phyloP scores from a whole-genome alignment of 2,113 vertebrate species.

The Coptodon rendalli region DNA sequence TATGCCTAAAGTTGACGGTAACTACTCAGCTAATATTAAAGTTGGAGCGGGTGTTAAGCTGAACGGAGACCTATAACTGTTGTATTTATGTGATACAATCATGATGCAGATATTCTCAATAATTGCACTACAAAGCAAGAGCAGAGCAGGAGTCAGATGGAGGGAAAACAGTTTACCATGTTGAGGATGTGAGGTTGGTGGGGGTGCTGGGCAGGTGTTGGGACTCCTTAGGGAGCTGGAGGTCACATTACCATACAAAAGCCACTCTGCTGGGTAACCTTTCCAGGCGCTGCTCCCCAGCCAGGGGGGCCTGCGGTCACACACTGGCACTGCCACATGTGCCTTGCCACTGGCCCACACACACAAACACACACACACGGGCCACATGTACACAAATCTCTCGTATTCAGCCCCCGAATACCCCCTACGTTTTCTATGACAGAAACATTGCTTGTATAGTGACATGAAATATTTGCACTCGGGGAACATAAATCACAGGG shows the following conservation, averaged over 20 bases:
- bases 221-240: constrained; percentile 63
- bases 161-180: constrained; percentile 51
- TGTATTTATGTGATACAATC: neutral
- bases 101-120: neutral
- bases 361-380: neutral
- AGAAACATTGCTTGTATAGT: constrained; percentile 63
- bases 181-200: constrained; percentile 44
- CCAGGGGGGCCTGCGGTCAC: constrained; percentile 58
- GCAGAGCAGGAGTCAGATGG: constrained; percentile 12
- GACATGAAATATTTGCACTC: constrained; percentile 67
- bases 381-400: constrained; percentile 23
- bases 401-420: constrained; percentile 32
- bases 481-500: constrained; percentile 64
- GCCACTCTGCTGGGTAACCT: constrained; percentile 70
- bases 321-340: constrained; percentile 62
- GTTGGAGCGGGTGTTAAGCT: neutral
- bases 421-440: constrained; percentile 51
- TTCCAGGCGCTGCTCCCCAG: constrained; percentile 63
- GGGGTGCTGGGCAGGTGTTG: constrained; percentile 53
- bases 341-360: constrained; percentile 28
- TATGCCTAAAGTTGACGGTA: neutral
- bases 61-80: neutral
- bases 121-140: neutral
- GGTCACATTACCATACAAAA: constrained; percentile 75
- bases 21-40: neutral